Conservation (phyloP, 2,797 vertebrate genomes). For the Aulostomus chinensis region DNA sequence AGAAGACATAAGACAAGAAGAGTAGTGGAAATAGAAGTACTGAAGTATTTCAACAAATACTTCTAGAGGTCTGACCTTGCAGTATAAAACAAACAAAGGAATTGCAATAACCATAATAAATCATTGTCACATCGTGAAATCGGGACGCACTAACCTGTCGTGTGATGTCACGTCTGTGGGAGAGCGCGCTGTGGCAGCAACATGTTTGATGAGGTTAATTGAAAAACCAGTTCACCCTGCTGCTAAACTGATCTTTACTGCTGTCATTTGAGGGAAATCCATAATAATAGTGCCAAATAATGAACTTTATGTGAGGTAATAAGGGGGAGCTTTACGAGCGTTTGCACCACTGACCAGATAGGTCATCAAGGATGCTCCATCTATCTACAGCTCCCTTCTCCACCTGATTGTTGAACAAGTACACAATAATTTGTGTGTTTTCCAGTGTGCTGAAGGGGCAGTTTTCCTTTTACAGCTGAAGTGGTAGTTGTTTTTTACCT, state of each 20-base stretch:
- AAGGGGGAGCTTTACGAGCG: slow-evolving; percentile 16
- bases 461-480: slow-evolving; percentile 70
- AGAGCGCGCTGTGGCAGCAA: too few species aligned
- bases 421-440: slow-evolving; percentile 51
- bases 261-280: slow-evolving; percentile 17
- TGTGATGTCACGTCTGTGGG: too few species aligned
- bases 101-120: too few species aligned
- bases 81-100: too few species aligned
- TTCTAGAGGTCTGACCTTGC: too few species aligned
- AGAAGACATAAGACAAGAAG: too few species aligned
- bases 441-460: slow-evolving; percentile 58
- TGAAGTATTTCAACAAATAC: too few species aligned
- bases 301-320: slow-evolving; percentile 24
- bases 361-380: slow-evolving; percentile 46
- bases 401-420: slow-evolving; percentile 36
- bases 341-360: slow-evolving; percentile 30
- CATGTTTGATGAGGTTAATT: slow-evolving; percentile 9
- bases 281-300: slow-evolving; percentile 18
- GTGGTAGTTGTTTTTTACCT: slow-evolving; percentile 73
- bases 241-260: slow-evolving; percentile 22
- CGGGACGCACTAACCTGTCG: too few species aligned
- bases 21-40: too few species aligned
- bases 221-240: background rate
- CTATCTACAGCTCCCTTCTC: slow-evolving; percentile 44
- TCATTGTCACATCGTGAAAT: too few species aligned